A percentile compares a stretch with the other conserved stretches of the same genome.
Conservation (phyloP, 30 jellyfish, hydroid and myxozoan species). For the Hydractinia symbiolongicarpus region DNA sequence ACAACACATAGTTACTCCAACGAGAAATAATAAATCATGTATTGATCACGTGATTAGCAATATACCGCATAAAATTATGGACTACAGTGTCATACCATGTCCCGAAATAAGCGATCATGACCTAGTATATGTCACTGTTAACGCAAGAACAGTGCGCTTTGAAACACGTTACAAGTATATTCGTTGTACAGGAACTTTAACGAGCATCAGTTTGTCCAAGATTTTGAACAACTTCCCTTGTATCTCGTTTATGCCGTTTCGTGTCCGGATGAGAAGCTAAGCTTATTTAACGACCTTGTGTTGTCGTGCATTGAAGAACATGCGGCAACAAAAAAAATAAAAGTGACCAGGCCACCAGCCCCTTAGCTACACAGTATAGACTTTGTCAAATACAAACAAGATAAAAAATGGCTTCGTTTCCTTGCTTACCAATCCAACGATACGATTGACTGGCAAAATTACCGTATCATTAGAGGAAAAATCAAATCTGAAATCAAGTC, state of each 20-base stretch:
- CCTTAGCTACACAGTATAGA: too few species aligned
- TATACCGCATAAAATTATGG: not conserved
- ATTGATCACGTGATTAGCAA: not conserved
- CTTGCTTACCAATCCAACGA: not conserved
- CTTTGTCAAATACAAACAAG: too few species aligned
- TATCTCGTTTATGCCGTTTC: not conserved
- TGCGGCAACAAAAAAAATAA: too few species aligned
- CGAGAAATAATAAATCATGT: slow-evolving; percentile 5
- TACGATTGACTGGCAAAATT: not conserved
- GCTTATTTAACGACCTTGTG: not conserved
- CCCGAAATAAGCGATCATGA: not conserved
- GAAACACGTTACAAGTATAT: too few species aligned
- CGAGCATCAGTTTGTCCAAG: not conserved
- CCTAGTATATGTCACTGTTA: not conserved
- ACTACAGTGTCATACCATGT: not conserved
- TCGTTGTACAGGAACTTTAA: too few species aligned
- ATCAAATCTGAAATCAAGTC: too few species aligned
- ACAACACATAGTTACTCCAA: slow-evolving; percentile 9
- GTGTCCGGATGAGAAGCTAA: not conserved
- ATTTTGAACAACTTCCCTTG: not conserved
- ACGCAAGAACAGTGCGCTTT: too few species aligned
- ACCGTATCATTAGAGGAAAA: slow-evolving; percentile 1
- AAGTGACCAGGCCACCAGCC: too few species aligned
- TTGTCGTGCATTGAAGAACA: not conserved
- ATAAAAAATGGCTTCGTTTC: not conserved